Conservation (phyloP, 2,888 invertebrate genomes). For the Keiferia lycopersicella region DNA sequence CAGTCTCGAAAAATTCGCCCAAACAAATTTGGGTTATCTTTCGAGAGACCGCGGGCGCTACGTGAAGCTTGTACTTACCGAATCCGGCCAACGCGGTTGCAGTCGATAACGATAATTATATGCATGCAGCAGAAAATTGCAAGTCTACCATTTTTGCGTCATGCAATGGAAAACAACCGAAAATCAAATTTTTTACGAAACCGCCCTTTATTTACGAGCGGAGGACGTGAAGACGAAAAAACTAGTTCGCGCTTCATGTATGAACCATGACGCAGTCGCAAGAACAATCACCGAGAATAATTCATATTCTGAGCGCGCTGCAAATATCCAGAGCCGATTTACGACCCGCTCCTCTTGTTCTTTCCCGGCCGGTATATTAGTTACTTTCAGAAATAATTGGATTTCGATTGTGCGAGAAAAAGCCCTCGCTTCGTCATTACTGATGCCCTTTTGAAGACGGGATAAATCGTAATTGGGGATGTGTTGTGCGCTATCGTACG, state of each 20-base stretch:
- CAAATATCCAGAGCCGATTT: slow-evolving; percentile 74
- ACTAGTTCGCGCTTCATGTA: slow-evolving; percentile 80
- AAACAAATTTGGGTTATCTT: slow-evolving; percentile 74
- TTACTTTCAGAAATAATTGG: slow-evolving; percentile 79
- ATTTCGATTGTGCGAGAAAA: slow-evolving; percentile 77
- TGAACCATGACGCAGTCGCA: slow-evolving; percentile 78
- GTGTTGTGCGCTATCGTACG: slow-evolving; percentile 59
- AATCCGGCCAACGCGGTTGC: slow-evolving; percentile 53
- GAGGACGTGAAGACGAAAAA: slow-evolving; percentile 63
- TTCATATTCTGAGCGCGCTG: slow-evolving; percentile 80
- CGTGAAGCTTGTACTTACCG: slow-evolving; percentile 52
- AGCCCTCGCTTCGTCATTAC: slow-evolving; percentile 71
- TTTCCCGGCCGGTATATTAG: slow-evolving; percentile 70
- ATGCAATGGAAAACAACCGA: slow-evolving; percentile 50
- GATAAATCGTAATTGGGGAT: slow-evolving; percentile 76
- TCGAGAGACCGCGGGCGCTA: slow-evolving; percentile 55
- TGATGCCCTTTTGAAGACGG: slow-evolving; percentile 72
- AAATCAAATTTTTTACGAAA: slow-evolving; percentile 64
- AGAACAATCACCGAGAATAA: slow-evolving; percentile 79
- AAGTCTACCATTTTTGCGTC: slow-evolving; percentile 41
- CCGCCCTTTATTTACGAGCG: slow-evolving; percentile 62
- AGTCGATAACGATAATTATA: slow-evolving; percentile 64
- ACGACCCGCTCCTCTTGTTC: slow-evolving; percentile 65
- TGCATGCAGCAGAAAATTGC: slow-evolving; percentile 53
- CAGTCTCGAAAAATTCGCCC: slow-evolving; percentile 71